phyloP scores from a whole-genome alignment of 2,797 vertebrate genomes.

The Simalia tracyae region DNA sequence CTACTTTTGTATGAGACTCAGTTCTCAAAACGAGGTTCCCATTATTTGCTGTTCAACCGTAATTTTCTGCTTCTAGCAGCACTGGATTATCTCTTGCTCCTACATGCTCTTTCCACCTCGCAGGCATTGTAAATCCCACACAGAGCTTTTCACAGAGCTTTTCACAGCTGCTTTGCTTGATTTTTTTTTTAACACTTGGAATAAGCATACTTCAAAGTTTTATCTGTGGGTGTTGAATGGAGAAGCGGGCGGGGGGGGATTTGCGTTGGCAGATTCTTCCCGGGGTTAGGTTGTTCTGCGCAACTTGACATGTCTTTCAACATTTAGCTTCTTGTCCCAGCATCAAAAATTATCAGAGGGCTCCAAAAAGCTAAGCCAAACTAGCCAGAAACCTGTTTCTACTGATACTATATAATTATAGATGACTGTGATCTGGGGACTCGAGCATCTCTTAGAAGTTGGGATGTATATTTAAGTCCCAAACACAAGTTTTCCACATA shows the following conservation, averaged over 20 bases:
- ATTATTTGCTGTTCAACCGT: background rate
- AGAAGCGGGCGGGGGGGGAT: background rate
- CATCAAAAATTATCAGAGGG: background rate
- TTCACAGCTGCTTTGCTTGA: background rate
- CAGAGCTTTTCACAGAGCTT: slow-evolving; percentile 21
- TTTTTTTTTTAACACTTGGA: background rate
- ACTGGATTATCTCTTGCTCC: slow-evolving; percentile 7
- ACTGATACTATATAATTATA: background rate
- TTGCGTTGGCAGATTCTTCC: background rate
- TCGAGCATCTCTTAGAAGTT: background rate
- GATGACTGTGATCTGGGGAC: background rate
- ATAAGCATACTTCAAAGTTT: background rate
- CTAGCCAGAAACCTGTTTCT: background rate
- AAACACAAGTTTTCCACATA: background rate
- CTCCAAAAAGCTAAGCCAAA: background rate
- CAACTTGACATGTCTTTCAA: background rate
- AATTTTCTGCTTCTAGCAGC: background rate
- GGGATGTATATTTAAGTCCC: background rate
- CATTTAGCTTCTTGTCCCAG: background rate
- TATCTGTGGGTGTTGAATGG: slow-evolving; percentile 18
- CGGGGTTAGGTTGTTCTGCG: background rate
- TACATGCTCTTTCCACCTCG: background rate
- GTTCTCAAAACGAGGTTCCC: background rate
- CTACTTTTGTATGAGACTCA: background rate
- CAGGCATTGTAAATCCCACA: slow-evolving; percentile 3